Evolutionary conservation across 2,797 vertebrate genomes (phyloP).

Genomic region (Tapera naevia): DNA sequence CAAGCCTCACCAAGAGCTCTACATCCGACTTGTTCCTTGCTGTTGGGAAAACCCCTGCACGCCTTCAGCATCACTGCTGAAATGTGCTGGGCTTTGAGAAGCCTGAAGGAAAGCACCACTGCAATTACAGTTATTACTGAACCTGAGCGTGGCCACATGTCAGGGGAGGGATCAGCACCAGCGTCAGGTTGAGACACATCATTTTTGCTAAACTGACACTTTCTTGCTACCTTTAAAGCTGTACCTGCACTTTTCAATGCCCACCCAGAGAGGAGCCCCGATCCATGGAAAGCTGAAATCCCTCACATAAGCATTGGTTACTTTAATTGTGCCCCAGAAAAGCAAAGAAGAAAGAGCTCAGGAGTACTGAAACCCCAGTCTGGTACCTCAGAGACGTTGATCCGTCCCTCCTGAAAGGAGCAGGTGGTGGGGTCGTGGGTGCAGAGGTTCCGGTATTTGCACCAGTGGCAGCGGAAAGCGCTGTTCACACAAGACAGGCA

Average conservation of each 20-base stretch:
- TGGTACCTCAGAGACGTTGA: conserved; percentile 93
- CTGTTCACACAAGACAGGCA: conserved; percentile 98
- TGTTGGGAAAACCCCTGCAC: accelerated
- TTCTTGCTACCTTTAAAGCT: neutral
- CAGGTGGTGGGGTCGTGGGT: conserved; percentile 98
- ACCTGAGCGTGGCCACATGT: neutral
- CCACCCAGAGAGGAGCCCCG: neutral
- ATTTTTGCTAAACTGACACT: neutral
- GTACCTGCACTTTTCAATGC: accelerated
- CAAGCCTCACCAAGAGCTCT: neutral
- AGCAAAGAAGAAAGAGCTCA: neutral
- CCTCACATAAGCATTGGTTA: accelerated
- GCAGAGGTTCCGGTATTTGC: conserved; percentile 97
- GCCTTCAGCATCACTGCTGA: neutral
- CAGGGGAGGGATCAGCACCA: neutral
- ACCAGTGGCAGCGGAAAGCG: conserved; percentile 98
- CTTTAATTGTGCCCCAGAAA: accelerated
- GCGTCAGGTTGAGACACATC: neutral
- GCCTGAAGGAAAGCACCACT: neutral
- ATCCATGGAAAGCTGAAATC: accelerated
- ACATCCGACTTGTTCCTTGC: neutral
- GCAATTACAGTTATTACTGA: neutral
- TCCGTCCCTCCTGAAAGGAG: conserved; percentile 97
- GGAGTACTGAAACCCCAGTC: accelerated
- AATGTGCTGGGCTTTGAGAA: neutral